These are phyloP conservation scores for Serinus canaria DNA, from an alignment of 2,113 vertebrate species.

Conservation along the genomic window DNA sequence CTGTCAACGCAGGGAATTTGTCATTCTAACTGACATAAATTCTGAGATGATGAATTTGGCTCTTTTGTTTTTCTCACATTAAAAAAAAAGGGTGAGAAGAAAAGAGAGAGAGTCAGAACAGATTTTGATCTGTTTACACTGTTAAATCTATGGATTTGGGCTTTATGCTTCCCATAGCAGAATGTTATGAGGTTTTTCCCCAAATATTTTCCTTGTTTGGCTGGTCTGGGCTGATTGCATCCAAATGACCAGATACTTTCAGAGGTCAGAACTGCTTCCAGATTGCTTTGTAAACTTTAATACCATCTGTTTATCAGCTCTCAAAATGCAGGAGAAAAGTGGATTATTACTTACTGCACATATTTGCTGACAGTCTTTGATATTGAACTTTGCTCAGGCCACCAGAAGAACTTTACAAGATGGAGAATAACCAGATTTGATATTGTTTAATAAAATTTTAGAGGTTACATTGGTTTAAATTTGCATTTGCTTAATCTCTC, in stretches of 20 bases:
- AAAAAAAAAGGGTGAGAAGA: background rate
- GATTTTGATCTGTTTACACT: background rate
- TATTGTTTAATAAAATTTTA: background rate
- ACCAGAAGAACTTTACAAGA: background rate
- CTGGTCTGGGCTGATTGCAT: background rate
- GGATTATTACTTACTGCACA: background rate
- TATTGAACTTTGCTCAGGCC: background rate
- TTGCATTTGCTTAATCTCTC: background rate
- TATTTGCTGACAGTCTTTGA: background rate
- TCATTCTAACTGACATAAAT: background rate
- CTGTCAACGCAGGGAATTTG: constrained; percentile 1
- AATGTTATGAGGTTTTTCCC: background rate
- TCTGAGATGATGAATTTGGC: background rate
- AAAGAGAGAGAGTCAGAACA: background rate
- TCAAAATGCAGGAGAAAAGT: background rate
- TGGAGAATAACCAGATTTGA: background rate
- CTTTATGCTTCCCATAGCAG: background rate
- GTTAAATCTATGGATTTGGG: background rate
- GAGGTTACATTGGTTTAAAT: background rate
- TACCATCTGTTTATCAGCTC: background rate
- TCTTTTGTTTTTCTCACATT: background rate
- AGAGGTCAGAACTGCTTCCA: background rate
- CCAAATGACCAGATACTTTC: background rate
- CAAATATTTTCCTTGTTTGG: background rate
- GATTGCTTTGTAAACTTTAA: background rate